These are phyloP conservation scores for Rambutsinella grinnellia DNA, from an alignment of 2,888 invertebrate species.

Conservation along the genomic window DNA sequence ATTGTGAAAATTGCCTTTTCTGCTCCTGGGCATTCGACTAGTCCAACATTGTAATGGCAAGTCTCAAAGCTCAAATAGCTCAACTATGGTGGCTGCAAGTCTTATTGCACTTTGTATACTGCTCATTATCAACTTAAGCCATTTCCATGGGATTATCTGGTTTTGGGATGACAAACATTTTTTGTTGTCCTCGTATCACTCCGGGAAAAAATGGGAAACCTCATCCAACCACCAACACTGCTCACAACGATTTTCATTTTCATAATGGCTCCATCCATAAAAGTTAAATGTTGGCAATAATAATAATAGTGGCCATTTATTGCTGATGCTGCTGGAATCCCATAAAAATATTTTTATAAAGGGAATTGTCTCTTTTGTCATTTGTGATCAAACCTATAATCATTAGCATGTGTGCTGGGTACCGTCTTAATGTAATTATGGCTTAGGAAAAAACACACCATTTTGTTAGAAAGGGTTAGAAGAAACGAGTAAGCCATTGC, in stretches of 20 bases:
- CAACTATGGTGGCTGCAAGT: background rate
- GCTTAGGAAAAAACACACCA: background rate
- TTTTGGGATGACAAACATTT: background rate
- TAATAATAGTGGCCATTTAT: background rate
- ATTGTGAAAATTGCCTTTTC: background rate
- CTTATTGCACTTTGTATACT: background rate
- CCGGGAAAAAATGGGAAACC: background rate
- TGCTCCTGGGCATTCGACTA: background rate
- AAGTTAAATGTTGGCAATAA: background rate
- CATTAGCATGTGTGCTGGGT: background rate
- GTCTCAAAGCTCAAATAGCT: too few relatives aligned
- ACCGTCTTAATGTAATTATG: too few relatives aligned
- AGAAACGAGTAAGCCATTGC: too few relatives aligned
- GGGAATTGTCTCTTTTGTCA: background rate
- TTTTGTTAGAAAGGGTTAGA: too few relatives aligned
- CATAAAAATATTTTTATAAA: too few relatives aligned
- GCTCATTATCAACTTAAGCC: background rate
- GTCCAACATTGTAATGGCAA: background rate
- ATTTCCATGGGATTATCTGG: background rate
- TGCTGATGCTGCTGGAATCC: background rate
- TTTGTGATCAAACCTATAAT: background rate
- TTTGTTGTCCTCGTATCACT: background rate
- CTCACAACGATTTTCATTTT: conserved; percentile 28
- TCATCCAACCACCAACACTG: too few relatives aligned
- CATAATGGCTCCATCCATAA: conserved; percentile 21